Conservation (phyloP, 2,797 vertebrate species). For the Macropus fuliginosus region DNA sequence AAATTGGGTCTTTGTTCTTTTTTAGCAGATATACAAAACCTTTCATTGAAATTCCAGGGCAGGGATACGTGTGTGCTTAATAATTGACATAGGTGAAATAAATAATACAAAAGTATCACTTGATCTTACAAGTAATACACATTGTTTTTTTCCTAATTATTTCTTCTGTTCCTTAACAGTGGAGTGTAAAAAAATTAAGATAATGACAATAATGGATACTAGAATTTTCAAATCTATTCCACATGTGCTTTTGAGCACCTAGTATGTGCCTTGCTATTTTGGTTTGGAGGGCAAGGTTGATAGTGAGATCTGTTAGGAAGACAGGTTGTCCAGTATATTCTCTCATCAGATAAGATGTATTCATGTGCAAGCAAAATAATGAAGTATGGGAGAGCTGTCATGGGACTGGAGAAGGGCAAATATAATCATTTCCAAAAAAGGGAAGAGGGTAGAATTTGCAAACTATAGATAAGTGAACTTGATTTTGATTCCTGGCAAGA, state of each 20-base stretch:
- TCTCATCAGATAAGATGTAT: slow-evolving; percentile 56
- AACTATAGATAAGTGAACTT: not conserved
- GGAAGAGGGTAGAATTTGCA: not conserved
- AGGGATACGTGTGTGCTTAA: slow-evolving; percentile 9
- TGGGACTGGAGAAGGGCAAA: not conserved
- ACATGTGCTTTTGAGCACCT: slow-evolving; percentile 36
- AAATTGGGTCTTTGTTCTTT: slow-evolving; percentile 47
- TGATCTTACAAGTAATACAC: slow-evolving; percentile 46
- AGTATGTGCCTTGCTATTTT: slow-evolving; percentile 46
- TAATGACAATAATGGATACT: slow-evolving; percentile 52
- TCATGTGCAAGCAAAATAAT: not conserved
- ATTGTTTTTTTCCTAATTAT: slow-evolving; percentile 16
- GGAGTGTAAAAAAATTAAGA: slow-evolving; percentile 59
- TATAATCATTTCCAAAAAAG: not conserved
- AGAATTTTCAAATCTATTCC: slow-evolving; percentile 57
- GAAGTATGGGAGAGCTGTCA: not conserved
- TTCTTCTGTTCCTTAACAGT: slow-evolving; percentile 63
- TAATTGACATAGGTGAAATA: slow-evolving; percentile 47
- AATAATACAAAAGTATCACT: slow-evolving; percentile 6
- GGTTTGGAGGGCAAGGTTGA: slow-evolving; percentile 52
- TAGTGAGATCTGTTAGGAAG: slow-evolving; percentile 48
- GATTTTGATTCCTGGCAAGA: not conserved
- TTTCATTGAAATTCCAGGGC: slow-evolving; percentile 24
- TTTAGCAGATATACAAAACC: slow-evolving; percentile 36
- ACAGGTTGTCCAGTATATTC: slow-evolving; percentile 55